Evolutionary conservation across 23 tunicate genomes (phyloP).

Genomic region (Trididemnum nubilum): DNA sequence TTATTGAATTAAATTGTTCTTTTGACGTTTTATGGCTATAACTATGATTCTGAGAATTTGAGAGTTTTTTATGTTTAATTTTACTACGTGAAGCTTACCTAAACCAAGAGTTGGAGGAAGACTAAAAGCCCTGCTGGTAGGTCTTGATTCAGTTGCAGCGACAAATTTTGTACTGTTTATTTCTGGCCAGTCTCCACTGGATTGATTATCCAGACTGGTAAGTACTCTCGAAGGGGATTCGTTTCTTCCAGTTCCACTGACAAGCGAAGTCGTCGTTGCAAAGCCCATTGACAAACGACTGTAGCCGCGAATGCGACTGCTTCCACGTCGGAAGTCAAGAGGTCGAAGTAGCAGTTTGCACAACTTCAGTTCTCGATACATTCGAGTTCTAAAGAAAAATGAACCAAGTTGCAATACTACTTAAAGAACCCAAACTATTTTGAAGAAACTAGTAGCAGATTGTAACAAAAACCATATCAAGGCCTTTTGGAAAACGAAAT

Average conservation of each 20-base stretch:
- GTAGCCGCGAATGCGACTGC: slow-evolving; percentile 94
- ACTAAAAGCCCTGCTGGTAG: slow-evolving; percentile 74
- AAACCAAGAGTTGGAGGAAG: slow-evolving; percentile 69
- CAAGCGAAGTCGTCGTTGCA: slow-evolving; percentile 65
- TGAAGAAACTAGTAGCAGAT: slow-evolving; percentile 8
- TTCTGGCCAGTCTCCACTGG: slow-evolving; percentile 69
- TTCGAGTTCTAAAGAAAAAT: slow-evolving; percentile 38
- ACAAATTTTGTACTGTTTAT: slow-evolving; percentile 41
- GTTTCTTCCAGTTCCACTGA: slow-evolving; percentile 48
- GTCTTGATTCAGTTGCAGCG: slow-evolving; percentile 33
- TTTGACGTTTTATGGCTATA: no score
- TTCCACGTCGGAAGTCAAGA: slow-evolving; percentile 77
- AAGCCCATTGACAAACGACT: slow-evolving; percentile 82
- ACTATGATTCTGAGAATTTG: no score
- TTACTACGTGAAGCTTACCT: no score
- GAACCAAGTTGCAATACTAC: no score
- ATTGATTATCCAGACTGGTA: slow-evolving; percentile 63
- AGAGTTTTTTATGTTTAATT: no score
- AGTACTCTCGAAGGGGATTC: slow-evolving; percentile 49
- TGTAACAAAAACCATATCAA: neutral
- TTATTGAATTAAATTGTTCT: no score
- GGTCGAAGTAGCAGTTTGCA: slow-evolving; percentile 73
- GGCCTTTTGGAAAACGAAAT: neutral
- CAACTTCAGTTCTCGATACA: slow-evolving; percentile 78
- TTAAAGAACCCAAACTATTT: no score